Conservation (phyloP, 2,888 invertebrate species). For the Scaptomyza parva region DNA sequence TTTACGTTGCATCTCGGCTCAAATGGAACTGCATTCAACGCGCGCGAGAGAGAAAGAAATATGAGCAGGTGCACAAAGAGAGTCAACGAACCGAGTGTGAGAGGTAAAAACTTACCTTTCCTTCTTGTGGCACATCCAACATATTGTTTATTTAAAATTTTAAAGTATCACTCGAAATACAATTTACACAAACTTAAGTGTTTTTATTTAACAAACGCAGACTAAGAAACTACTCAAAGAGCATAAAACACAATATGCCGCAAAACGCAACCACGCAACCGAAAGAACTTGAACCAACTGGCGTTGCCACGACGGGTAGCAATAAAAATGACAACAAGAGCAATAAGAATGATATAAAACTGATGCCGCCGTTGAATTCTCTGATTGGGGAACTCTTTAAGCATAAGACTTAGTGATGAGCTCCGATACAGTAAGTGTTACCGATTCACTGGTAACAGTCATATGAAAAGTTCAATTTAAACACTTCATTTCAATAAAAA, state of each 20-base stretch:
- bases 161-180: slow-evolving; percentile 2
- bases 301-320: slow-evolving; percentile 6
- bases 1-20: slow-evolving; percentile 27
- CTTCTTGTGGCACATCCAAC: slow-evolving; percentile 83
- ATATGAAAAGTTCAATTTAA: neutral
- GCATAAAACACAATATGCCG: neutral
- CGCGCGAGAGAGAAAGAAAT: neutral
- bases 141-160: slow-evolving; percentile 55
- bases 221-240: slow-evolving; percentile 6
- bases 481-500: neutral
- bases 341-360: slow-evolving; percentile 50
- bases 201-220: slow-evolving; percentile 8
- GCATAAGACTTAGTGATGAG: slow-evolving; percentile 43
- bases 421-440: slow-evolving; percentile 11
- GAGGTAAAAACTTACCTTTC: slow-evolving; percentile 73
- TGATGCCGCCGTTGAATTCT: slow-evolving; percentile 35
- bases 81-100: neutral
- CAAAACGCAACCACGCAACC: slow-evolving; percentile 24
- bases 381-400: slow-evolving; percentile 48
- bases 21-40: slow-evolving; percentile 29
- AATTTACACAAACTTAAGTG: slow-evolving; percentile 8
- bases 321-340: slow-evolving; percentile 52
- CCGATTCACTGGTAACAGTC: slow-evolving; percentile 1
- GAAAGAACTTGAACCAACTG: slow-evolving; percentile 48
- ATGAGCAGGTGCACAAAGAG: neutral